Percentiles rank a stretch among this genome's conserved stretches.
These are phyloP conservation scores for Troilus luridus DNA, from an alignment of 2,888 invertebrate species.

Conservation along the genomic window DNA sequence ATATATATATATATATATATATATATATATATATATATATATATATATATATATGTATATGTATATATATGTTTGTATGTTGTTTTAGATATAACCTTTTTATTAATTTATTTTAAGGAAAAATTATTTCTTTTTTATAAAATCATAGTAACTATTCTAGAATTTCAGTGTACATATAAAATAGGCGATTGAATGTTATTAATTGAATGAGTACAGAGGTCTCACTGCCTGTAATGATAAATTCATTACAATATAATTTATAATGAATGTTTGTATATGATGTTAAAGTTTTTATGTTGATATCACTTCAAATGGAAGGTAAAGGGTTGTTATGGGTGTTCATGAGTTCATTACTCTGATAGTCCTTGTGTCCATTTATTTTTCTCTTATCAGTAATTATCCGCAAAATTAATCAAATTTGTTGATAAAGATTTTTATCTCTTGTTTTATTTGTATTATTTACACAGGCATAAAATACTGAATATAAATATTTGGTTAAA, in stretches of 20 bases:
- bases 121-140: conserved; percentile 51
- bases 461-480: neutral
- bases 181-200: conserved; percentile 54
- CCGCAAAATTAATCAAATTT: neutral
- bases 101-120: conserved; percentile 52
- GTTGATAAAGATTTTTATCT: neutral
- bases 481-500: neutral
- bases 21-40: conserved; percentile 42
- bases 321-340: conserved; percentile 35
- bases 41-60: conserved; percentile 59
- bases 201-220: conserved; percentile 60
- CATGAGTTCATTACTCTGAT: neutral
- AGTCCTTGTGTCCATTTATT: conserved; percentile 50
- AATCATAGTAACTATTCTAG: conserved; percentile 55
- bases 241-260: conserved; percentile 58
- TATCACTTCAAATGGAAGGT: neutral
- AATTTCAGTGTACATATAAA: conserved; percentile 57
- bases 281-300: conserved; percentile 47
- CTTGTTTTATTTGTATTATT: neutral
- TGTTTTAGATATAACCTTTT: conserved; percentile 53
- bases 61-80: conserved; percentile 36
- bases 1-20: conserved; percentile 48
- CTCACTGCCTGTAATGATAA: conserved; percentile 62
- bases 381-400: neutral
- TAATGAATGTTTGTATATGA: conserved; percentile 55